Percentiles rank a stretch among this genome's conserved stretches.
Conservation (phyloP, 2,797 vertebrate species). For the Buphagus erythrorhynchus region DNA sequence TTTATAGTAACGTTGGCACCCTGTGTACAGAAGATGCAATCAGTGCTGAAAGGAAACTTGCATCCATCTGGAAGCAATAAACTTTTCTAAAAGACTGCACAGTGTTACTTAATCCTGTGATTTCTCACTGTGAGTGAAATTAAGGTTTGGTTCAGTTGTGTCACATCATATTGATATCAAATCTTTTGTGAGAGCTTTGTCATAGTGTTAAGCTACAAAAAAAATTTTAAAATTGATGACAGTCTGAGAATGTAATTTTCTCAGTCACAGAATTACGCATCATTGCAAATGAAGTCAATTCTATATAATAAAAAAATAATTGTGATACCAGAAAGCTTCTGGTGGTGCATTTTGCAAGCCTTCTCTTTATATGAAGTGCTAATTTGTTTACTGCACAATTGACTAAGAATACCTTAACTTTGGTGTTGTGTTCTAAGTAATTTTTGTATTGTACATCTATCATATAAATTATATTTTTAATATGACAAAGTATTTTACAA, state of each 20-base stretch:
- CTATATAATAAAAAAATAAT: not conserved
- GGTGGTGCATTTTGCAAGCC: not conserved
- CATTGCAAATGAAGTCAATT: not conserved
- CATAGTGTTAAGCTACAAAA: not conserved
- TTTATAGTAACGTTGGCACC: conserved; percentile 77
- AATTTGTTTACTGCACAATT: not conserved
- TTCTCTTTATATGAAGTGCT: not conserved
- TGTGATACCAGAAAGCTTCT: not conserved
- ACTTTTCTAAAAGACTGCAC: conserved; percentile 89
- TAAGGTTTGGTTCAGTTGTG: conserved; percentile 85
- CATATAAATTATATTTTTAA: not conserved
- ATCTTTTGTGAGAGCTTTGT: conserved; percentile 71
- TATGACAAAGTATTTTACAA: not conserved
- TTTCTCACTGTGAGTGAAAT: conserved; percentile 89
- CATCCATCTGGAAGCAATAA: conserved; percentile 90
- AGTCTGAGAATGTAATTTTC: conserved; percentile 37
- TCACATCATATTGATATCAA: conserved; percentile 83
- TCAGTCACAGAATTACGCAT: conserved; percentile 1
- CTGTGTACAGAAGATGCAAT: conserved; percentile 79
- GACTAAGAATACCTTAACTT: not conserved
- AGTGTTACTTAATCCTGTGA: conserved; percentile 88
- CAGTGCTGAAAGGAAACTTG: conserved; percentile 83
- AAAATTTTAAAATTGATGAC: conserved; percentile 1
- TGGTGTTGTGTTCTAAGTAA: not conserved
- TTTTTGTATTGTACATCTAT: not conserved